Conservation (phyloP, 1,140 invertebrate species). For the Musca domestica region DNA sequence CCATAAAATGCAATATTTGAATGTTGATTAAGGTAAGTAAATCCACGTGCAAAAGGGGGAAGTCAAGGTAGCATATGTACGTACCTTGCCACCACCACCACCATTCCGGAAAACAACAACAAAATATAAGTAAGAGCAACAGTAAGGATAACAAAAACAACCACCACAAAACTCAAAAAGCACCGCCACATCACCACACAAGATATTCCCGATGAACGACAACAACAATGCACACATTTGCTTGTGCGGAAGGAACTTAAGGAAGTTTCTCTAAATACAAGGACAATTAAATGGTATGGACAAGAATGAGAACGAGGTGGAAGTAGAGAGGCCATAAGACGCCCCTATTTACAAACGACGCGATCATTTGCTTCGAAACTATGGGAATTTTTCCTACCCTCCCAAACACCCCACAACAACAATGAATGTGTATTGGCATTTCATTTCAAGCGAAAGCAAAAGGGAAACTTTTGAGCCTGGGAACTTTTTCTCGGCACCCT, state of each 20-base stretch:
- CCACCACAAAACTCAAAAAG: conserved; percentile 8
- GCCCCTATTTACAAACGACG: conserved; percentile 12
- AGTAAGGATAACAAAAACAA: neutral
- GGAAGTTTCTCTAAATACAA: neutral
- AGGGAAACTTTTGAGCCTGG: no score
- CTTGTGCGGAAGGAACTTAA: conserved; percentile 11
- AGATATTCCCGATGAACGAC: neutral
- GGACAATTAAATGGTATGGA: no score
- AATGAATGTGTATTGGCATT: no score
- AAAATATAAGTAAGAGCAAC: conserved; percentile 27
- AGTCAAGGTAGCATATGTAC: conserved; percentile 25
- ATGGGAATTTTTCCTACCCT: conserved; percentile 6
- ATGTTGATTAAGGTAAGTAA: conserved; percentile 26
- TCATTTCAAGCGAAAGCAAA: no score
- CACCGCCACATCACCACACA: neutral
- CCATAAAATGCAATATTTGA: conserved; percentile 11
- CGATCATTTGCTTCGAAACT: neutral
- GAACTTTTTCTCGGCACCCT: no score
- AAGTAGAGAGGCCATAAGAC: neutral
- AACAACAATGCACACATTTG: neutral
- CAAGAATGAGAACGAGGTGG: neutral
- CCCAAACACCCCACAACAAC: no score
- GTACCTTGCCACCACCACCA: neutral
- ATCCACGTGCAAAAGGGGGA: conserved; percentile 54
- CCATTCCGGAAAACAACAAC: no score